phyloP scores from a whole-genome alignment of 2,888 invertebrate species.

The Ferdinandea cuprea region DNA sequence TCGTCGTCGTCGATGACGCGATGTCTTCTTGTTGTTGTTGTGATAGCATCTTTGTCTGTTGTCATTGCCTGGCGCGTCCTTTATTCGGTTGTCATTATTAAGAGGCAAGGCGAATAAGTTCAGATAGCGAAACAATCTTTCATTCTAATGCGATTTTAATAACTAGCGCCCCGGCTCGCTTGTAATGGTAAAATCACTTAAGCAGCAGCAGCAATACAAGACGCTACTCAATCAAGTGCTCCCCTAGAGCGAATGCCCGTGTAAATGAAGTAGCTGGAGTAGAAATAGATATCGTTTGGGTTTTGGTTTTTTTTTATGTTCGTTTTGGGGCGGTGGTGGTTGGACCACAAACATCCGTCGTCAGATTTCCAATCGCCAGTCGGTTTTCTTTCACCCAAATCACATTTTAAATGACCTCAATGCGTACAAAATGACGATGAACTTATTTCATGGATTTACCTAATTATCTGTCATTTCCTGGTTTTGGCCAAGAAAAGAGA shows the following conservation, averaged over 20 bases:
- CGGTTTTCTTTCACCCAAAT: slow-evolving; percentile 58
- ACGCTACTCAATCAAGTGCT: slow-evolving; percentile 64
- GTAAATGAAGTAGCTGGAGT: slow-evolving; percentile 66
- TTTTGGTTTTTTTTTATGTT: slow-evolving; percentile 21
- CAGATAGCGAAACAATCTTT: slow-evolving; percentile 69
- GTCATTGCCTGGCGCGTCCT: slow-evolving; percentile 57
- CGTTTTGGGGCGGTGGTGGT: slow-evolving; percentile 31
- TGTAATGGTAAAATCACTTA: slow-evolving; percentile 74
- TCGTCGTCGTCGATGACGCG: slow-evolving; percentile 31
- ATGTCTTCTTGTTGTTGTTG: slow-evolving; percentile 31
- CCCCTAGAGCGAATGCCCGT: slow-evolving; percentile 59
- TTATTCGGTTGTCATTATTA: slow-evolving; percentile 70
- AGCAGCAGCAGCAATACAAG: slow-evolving; percentile 39
- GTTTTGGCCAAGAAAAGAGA: slow-evolving; percentile 75
- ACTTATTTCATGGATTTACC: slow-evolving; percentile 80
- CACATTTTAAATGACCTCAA: slow-evolving; percentile 73
- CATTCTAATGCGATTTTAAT: slow-evolving; percentile 83
- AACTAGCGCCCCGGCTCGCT: slow-evolving; percentile 79
- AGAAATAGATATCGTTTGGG: slow-evolving; percentile 39
- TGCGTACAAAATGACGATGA: slow-evolving; percentile 73
- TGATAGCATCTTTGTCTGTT: slow-evolving; percentile 40
- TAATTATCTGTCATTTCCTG: slow-evolving; percentile 83
- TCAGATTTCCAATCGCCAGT: slow-evolving; percentile 55
- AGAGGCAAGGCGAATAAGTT: slow-evolving; percentile 26
- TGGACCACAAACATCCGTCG: slow-evolving; percentile 70